These are phyloP conservation scores for Cephus cinctus DNA, from an alignment of 1,140 invertebrate species.

Conservation along the genomic window DNA sequence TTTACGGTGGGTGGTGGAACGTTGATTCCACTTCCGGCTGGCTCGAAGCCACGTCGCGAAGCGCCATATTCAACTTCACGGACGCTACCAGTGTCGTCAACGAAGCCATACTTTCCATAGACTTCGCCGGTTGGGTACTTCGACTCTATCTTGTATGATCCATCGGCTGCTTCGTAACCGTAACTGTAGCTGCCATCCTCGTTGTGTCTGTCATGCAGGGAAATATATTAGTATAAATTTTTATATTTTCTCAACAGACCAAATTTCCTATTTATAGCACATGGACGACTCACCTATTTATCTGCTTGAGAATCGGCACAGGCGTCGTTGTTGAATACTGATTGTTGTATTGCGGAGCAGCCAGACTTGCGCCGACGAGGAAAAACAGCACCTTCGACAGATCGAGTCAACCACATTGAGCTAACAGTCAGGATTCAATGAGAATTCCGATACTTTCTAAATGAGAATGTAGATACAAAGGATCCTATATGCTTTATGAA, in stretches of 20 bases:
- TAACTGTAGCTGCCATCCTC: conserved; percentile 85
- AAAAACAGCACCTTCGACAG: conserved; percentile 40
- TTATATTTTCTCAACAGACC: too few species aligned
- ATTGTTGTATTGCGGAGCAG: conserved; percentile 38
- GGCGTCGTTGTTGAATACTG: conserved; percentile 61
- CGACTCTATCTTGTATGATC: conserved; percentile 90
- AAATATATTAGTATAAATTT: too few species aligned
- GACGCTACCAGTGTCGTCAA: conserved; percentile 72
- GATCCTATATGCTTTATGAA: too few species aligned
- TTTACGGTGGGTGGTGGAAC: conserved; percentile 72
- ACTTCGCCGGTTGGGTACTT: conserved; percentile 81
- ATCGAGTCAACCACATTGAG: too few species aligned
- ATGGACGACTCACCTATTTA: conserved; percentile 65
- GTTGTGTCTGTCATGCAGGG: conserved; percentile 75
- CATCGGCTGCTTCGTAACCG: conserved; percentile 86
- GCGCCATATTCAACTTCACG: conserved; percentile 79
- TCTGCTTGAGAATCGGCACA: conserved; percentile 80
- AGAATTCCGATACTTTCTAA: too few species aligned
- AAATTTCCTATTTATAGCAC: conserved; percentile 16
- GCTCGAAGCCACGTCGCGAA: conserved; percentile 71
- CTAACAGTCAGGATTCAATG: too few species aligned
- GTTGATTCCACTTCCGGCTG: conserved; percentile 73
- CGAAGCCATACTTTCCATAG: conserved; percentile 79
- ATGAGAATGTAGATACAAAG: too few species aligned
- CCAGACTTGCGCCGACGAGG: conserved; percentile 29